phyloP scores from a whole-genome alignment of 2,888 invertebrate species.

The Parthenolecanium corni region DNA sequence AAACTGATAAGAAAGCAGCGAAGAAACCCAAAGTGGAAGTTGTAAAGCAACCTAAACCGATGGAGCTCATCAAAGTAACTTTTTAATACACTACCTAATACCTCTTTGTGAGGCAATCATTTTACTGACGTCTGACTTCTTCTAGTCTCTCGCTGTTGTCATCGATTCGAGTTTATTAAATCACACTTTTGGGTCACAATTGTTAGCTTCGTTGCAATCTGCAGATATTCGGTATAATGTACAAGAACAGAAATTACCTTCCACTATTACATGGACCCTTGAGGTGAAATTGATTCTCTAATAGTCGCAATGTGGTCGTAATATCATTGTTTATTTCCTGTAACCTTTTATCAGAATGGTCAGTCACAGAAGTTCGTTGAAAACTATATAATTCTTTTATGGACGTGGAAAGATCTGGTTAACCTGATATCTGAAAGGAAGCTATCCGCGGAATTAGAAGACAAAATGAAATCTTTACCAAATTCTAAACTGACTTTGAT shows the following conservation, averaged over 20 bases:
- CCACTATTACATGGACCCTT: constrained; percentile 34
- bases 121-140: constrained; percentile 15
- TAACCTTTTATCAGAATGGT: constrained; percentile 7
- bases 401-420: constrained; percentile 27
- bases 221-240: constrained; percentile 33
- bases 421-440: constrained; percentile 15
- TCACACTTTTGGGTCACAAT: constrained; percentile 37
- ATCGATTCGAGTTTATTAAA: constrained; percentile 39
- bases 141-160: constrained; percentile 41
- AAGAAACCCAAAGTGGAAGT: constrained; percentile 33
- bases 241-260: constrained; percentile 31
- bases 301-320: not conserved
- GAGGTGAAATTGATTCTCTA: constrained; percentile 3
- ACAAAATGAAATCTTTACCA: not conserved
- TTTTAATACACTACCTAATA: not conserved
- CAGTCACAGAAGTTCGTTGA: constrained; percentile 29
- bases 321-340: too few relatives aligned
- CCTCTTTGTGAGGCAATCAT: not conserved
- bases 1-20: constrained; percentile 20
- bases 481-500: constrained; percentile 39
- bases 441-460: not conserved
- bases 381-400: constrained; percentile 31
- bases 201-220: constrained; percentile 33
- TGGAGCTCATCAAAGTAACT: constrained; percentile 44
- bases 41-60: constrained; percentile 37